Conservation (phyloP, 2,113 vertebrate species). For the Epinephelus moara region DNA sequence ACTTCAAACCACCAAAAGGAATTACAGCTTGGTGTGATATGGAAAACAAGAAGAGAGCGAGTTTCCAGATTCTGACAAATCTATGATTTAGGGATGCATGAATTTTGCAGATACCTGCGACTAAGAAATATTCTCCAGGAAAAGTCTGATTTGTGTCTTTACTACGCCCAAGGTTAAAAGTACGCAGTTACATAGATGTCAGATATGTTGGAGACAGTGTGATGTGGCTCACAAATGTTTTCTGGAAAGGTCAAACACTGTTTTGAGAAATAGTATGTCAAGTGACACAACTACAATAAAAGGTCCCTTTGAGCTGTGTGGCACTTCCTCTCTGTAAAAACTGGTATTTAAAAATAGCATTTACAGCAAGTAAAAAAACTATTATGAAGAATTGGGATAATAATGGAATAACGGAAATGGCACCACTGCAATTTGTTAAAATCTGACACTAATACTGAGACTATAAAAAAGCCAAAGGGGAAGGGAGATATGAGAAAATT, state of each 20-base stretch:
- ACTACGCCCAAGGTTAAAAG: not conserved
- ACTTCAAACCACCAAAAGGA: not conserved
- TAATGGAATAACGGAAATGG: no score
- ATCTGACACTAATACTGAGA: no score
- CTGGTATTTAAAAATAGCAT: no score
- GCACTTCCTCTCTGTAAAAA: not conserved
- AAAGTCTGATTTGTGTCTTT: not conserved
- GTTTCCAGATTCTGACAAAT: not conserved
- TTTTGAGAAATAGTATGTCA: not conserved
- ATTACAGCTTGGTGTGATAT: not conserved
- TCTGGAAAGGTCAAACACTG: not conserved
- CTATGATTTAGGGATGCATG: not conserved
- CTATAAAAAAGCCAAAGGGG: not conserved
- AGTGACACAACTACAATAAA: not conserved
- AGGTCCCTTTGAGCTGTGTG: not conserved
- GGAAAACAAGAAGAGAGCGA: not conserved
- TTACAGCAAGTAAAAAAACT: no score
- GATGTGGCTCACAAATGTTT: not conserved
- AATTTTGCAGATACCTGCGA: not conserved
- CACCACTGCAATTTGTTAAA: no score
- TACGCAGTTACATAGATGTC: not conserved
- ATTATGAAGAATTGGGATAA: not conserved
- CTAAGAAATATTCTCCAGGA: not conserved
- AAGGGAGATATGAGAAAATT: not conserved
- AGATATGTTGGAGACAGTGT: not conserved